These are phyloP conservation scores for Cygnus atratus DNA, from an alignment of 2,113 vertebrate species.

Conservation along the genomic window DNA sequence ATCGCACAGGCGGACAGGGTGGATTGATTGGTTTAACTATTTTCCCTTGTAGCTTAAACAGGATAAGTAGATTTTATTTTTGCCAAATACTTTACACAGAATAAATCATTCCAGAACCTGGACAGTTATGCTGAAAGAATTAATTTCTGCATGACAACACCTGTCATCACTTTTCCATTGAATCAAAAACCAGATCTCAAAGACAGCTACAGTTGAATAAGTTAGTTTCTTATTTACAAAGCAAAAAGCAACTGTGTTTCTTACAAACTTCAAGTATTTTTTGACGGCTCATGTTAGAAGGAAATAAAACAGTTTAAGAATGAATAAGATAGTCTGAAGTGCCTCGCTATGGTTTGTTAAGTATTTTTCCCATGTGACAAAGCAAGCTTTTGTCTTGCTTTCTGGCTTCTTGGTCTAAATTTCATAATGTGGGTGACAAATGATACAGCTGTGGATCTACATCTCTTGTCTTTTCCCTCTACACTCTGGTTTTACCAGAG, in stretches of 20 bases:
- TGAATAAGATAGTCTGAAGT: not conserved
- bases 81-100: constrained; percentile 54
- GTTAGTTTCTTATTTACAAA: constrained; percentile 34
- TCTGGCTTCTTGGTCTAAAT: not conserved
- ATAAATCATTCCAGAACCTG: constrained; percentile 40
- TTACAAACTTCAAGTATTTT: constrained; percentile 2
- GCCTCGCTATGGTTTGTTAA: not conserved
- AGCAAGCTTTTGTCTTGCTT: not conserved
- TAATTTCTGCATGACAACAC: constrained; percentile 53
- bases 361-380: not conserved
- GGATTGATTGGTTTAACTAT: constrained; percentile 46
- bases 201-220: constrained; percentile 22
- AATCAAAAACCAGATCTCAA: constrained; percentile 32
- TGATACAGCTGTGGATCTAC: not conserved
- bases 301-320: constrained; percentile 6
- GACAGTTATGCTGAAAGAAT: constrained; percentile 61
- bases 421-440: not conserved
- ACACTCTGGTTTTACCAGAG: not conserved
- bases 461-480: not conserved
- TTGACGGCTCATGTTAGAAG: constrained; percentile 6
- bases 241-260: not conserved
- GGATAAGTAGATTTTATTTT: constrained; percentile 56
- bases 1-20: not conserved
- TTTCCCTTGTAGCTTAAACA: constrained; percentile 54
- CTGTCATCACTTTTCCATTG: constrained; percentile 61